A percentile compares a stretch with the other conserved stretches of the same genome.
These are phyloP conservation scores for Cassiopea xamachana DNA, from an alignment of 30 jellyfish, hydroid and myxozoan species.

Conservation along the genomic window DNA sequence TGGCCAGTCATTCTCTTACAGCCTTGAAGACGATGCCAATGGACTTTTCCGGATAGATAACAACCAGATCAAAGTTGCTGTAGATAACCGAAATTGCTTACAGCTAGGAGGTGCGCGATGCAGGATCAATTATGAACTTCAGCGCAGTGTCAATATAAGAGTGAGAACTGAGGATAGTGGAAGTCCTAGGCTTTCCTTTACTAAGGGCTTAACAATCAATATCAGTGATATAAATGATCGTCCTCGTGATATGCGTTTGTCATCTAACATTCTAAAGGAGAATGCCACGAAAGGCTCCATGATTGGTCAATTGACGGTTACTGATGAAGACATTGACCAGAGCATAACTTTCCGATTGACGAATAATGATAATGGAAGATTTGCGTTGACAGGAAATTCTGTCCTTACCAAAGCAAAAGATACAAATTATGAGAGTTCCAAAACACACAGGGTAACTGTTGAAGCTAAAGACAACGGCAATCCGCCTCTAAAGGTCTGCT, in stretches of 20 bases:
- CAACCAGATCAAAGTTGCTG: constrained; percentile 76
- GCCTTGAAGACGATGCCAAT: constrained; percentile 63
- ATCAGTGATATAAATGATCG: constrained; percentile 76
- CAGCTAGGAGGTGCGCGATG: constrained; percentile 73
- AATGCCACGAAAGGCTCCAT: constrained; percentile 74
- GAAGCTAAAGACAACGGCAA: constrained; percentile 83
- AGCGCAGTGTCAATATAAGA: constrained; percentile 10
- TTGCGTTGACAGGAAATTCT: constrained; percentile 29
- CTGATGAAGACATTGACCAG: constrained; percentile 88
- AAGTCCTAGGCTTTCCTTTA: constrained; percentile 50
- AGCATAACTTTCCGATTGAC: constrained; percentile 47
- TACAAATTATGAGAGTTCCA: constrained; percentile 73
- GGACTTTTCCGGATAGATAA: constrained; percentile 66
- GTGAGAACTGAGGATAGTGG: constrained; percentile 81
- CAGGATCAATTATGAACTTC: constrained; percentile 72
- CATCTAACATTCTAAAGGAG: constrained; percentile 67
- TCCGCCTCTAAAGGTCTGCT: constrained; percentile 70
- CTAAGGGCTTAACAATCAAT: constrained; percentile 33
- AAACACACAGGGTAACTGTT: constrained; percentile 65
- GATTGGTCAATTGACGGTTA: constrained; percentile 78
- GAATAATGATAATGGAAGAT: constrained; percentile 75
- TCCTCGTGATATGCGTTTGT: constrained; percentile 74
- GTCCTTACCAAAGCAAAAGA: constrained; percentile 63
- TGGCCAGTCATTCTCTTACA: constrained; percentile 75
- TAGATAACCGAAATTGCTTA: constrained; percentile 61